These are phyloP conservation scores for Hemitrygon akajei DNA, from an alignment of 2,797 vertebrate species.

Conservation along the genomic window DNA sequence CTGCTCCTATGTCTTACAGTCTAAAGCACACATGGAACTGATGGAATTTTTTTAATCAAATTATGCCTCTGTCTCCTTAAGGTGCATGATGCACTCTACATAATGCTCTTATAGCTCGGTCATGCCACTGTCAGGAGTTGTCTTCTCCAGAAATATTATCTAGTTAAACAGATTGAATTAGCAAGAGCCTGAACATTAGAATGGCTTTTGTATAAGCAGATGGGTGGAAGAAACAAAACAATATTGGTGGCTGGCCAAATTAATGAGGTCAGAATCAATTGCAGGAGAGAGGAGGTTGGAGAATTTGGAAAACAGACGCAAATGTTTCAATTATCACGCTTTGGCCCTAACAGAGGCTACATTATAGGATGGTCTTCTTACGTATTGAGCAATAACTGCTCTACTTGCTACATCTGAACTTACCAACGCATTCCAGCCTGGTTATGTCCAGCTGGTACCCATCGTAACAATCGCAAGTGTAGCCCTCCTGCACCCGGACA, in stretches of 20 bases:
- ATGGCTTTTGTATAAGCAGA: neutral
- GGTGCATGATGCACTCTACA: neutral
- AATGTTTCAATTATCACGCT: too few species aligned
- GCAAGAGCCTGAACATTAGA: too few species aligned
- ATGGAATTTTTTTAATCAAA: neutral
- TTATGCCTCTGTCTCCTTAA: neutral
- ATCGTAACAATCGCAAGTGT: conserved; percentile 93
- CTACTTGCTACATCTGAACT: conserved; percentile 43
- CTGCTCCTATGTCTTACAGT: too few species aligned
- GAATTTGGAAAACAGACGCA: neutral
- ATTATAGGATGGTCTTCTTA: neutral
- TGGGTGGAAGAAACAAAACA: neutral
- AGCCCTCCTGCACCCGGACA: conserved; percentile 86
- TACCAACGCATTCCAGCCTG: conserved; percentile 89
- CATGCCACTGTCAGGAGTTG: neutral
- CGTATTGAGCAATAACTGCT: neutral
- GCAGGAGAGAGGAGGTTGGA: neutral
- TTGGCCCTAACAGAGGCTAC: too few species aligned
- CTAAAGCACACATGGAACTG: neutral
- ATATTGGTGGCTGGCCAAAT: too few species aligned
- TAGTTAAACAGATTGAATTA: neutral
- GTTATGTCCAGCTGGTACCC: conserved; percentile 85
- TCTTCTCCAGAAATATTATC: neutral
- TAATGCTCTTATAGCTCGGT: neutral
- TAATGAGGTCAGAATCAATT: neutral